phyloP scores from a whole-genome alignment of 2,797 vertebrate species.

The Hippocampus kuda region DNA sequence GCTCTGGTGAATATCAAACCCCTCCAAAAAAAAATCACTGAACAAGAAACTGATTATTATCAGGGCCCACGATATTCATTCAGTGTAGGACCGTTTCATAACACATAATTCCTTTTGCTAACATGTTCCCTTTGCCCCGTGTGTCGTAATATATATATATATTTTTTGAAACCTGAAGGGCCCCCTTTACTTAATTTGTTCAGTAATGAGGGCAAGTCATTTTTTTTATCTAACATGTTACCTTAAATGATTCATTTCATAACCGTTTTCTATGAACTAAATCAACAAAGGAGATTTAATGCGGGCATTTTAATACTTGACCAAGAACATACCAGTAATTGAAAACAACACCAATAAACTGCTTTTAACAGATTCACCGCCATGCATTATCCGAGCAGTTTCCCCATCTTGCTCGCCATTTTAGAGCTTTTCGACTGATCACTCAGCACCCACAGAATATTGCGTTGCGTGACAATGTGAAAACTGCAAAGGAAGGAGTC shows the following conservation, averaged over 20 bases:
- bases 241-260: neutral
- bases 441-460: neutral
- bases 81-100: neutral
- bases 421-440: neutral
- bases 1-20: conserved; percentile 4
- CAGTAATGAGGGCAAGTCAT: neutral
- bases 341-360: neutral
- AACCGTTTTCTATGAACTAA: neutral
- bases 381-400: too few relatives aligned
- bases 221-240: neutral
- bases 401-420: neutral
- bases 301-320: neutral
- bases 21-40: conserved; percentile 2
- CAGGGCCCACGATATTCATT: neutral
- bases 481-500: neutral
- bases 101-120: conserved; percentile 3
- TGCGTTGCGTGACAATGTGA: neutral
- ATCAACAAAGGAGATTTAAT: neutral
- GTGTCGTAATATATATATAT: neutral
- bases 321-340: neutral
- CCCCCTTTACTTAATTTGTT: neutral
- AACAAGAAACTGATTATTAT: neutral
- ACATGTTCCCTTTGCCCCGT: neutral
- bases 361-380: neutral
- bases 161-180: neutral